A percentile compares a stretch with the other conserved stretches of the same genome.
Evolutionary conservation across 2,888 invertebrate genomes (phyloP).

Genomic region (Saturnia pavonia): DNA sequence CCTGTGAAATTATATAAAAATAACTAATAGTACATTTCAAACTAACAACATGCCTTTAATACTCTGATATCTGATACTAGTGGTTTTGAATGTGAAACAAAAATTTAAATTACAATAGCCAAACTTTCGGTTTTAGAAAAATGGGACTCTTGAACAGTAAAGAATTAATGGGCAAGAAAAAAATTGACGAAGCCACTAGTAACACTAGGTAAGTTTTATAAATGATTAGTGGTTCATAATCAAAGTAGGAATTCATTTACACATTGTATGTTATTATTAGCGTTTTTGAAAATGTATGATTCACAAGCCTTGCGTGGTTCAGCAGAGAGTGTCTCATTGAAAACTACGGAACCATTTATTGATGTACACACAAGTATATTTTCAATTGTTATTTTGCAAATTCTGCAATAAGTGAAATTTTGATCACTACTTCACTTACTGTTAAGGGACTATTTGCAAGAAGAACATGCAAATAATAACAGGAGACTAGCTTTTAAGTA

Average conservation of each 20-base stretch:
- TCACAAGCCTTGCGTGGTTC: too few species aligned
- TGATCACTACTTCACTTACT: too few species aligned
- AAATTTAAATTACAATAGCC: neutral
- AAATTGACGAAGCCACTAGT: conserved; percentile 61
- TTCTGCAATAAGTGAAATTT: too few species aligned
- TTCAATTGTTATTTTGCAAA: too few species aligned
- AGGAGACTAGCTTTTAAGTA: too few species aligned
- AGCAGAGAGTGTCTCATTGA: neutral
- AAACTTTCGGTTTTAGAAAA: conserved; percentile 22
- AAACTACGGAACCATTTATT: neutral
- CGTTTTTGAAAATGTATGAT: too few species aligned
- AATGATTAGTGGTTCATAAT: conserved; percentile 11
- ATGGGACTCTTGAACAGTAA: conserved; percentile 55
- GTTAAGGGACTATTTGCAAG: too few species aligned
- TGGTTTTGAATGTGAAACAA: neutral
- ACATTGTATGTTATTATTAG: too few species aligned
- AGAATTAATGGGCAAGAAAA: conserved; percentile 39
- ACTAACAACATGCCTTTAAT: neutral
- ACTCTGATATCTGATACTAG: neutral
- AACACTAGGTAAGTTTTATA: conserved; percentile 53
- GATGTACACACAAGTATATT: too few species aligned
- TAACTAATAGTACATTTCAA: neutral
- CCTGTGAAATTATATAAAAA: neutral
- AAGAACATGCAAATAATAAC: too few species aligned
- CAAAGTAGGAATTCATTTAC: neutral